These are phyloP conservation scores for Mormyrus lacerda DNA, from an alignment of 2,113 vertebrate genomes.

Conservation along the genomic window DNA sequence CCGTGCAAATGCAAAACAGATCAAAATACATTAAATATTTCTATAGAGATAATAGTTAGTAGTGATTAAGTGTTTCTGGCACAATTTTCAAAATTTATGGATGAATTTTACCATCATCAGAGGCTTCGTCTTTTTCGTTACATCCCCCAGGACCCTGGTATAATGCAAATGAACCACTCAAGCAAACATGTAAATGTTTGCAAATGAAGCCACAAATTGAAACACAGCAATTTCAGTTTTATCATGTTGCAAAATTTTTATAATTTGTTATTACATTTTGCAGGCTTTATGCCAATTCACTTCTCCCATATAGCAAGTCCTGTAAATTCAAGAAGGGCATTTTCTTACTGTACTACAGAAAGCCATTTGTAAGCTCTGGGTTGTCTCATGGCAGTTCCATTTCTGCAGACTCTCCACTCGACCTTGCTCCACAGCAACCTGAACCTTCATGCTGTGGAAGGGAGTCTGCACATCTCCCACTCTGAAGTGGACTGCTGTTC, in stretches of 20 bases:
- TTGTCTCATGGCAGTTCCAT: conserved; percentile 30
- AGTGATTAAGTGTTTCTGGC: neutral
- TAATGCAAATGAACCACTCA: conserved; percentile 5
- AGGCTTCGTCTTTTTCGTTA: conserved; percentile 37
- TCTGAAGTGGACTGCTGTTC: conserved; percentile 72
- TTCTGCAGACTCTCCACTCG: conserved; percentile 47
- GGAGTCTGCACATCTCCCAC: conserved; percentile 80
- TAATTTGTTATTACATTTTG: neutral
- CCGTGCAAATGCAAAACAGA: conserved; percentile 42
- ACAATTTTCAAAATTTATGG: neutral
- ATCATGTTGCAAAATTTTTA: neutral
- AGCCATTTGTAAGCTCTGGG: neutral
- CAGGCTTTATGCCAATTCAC: neutral
- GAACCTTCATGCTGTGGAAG: conserved; percentile 76
- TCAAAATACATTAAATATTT: conserved; percentile 1
- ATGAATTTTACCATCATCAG: conserved; percentile 51
- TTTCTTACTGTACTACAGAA: neutral
- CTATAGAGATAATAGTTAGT: neutral
- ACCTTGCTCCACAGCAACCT: conserved; percentile 68
- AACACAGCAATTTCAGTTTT: neutral
- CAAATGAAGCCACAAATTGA: neutral
- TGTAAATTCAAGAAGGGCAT: neutral
- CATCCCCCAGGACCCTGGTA: conserved; percentile 28
- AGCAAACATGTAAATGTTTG: neutral
- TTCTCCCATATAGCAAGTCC: neutral